Evolutionary conservation across 1,140 invertebrate genomes (phyloP).

Genomic region (Zophobas atratus): DNA sequence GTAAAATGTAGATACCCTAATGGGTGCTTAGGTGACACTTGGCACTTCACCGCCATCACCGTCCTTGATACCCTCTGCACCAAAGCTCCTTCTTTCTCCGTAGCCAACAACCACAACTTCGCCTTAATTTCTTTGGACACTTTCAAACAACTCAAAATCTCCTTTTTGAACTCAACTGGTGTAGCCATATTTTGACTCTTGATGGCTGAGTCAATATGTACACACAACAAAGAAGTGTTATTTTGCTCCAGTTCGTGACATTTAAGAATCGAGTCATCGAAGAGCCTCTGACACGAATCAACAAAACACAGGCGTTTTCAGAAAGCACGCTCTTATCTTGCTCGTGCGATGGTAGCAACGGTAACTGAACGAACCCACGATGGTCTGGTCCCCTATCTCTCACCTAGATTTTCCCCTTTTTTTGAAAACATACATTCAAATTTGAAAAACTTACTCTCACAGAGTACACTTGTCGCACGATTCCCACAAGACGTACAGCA

Average conservation of each 20-base stretch:
- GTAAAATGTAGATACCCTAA: conserved; percentile 84
- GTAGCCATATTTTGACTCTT: conserved; percentile 76
- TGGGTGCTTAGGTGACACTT: conserved; percentile 78
- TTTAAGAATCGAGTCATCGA: conserved; percentile 73
- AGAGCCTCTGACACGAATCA: conserved; percentile 75
- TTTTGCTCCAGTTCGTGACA: conserved; percentile 70
- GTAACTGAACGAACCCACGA: conserved; percentile 83
- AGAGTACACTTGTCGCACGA: conserved; percentile 78
- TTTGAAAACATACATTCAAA: no score
- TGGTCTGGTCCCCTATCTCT: conserved; percentile 80
- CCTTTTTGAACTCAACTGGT: conserved; percentile 75
- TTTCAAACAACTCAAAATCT: conserved; percentile 76
- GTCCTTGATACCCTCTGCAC: conserved; percentile 85
- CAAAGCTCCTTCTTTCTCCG: conserved; percentile 77
- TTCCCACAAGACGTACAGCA: conserved; percentile 78
- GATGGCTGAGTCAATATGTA: conserved; percentile 80
- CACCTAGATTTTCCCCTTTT: not conserved
- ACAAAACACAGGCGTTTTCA: conserved; percentile 79
- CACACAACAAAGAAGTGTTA: conserved; percentile 68
- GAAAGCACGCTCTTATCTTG: conserved; percentile 68
- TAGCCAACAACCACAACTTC: conserved; percentile 77
- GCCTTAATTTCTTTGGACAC: conserved; percentile 78
- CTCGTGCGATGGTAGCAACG: conserved; percentile 70
- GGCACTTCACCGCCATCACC: conserved; percentile 85
- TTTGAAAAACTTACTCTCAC: conserved; percentile 70